These are phyloP conservation scores for Euphydryas editha DNA, from an alignment of 2,888 invertebrate species.

Conservation along the genomic window DNA sequence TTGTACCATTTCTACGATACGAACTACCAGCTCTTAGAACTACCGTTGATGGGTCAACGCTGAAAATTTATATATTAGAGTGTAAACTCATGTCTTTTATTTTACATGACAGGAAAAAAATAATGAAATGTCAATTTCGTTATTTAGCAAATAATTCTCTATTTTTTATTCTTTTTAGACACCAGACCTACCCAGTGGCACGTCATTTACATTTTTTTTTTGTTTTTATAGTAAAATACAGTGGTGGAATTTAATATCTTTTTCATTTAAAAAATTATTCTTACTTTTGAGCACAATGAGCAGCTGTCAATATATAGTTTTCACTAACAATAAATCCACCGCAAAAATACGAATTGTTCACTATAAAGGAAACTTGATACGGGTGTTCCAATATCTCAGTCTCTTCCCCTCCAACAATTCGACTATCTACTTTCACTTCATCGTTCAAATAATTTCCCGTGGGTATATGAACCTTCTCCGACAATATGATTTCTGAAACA, in stretches of 20 bases:
- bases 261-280: constrained; percentile 31
- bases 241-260: too few species aligned
- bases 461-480: constrained; percentile 42
- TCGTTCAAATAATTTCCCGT: constrained; percentile 1
- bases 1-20: constrained; percentile 67
- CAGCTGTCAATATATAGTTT: constrained; percentile 75
- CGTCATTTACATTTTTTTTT: too few species aligned
- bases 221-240: too few species aligned
- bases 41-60: constrained; percentile 68
- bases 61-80: constrained; percentile 40
- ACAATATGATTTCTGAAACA: constrained; percentile 42
- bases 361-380: constrained; percentile 74
- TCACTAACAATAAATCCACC: constrained; percentile 77
- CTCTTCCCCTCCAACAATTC: constrained; percentile 73
- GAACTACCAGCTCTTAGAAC: constrained; percentile 76
- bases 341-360: constrained; percentile 71
- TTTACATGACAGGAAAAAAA: too few species aligned
- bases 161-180: too few species aligned
- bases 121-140: too few species aligned
- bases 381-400: constrained; percentile 69
- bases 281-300: constrained; percentile 76
- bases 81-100: too few species aligned
- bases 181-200: too few species aligned
- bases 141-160: too few species aligned
- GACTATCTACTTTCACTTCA: constrained; percentile 46